Percentiles rank a stretch among this genome's conserved stretches.
These are phyloP conservation scores for Xestia sexstrigata DNA, from an alignment of 2,888 invertebrate species.

Conservation along the genomic window DNA sequence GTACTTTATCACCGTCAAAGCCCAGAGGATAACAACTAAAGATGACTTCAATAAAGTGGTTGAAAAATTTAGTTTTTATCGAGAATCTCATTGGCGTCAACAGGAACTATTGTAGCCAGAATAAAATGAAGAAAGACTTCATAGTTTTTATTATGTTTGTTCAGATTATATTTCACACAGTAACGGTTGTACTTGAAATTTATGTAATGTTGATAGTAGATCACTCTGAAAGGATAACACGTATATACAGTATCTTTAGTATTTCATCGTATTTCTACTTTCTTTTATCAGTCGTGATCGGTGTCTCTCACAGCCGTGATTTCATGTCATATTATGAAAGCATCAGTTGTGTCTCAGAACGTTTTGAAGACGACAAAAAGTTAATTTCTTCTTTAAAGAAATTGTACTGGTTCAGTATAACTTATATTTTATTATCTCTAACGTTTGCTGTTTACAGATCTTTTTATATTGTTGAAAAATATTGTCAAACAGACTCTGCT, in stretches of 20 bases:
- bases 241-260: neutral
- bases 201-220: neutral
- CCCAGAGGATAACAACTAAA: neutral
- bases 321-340: conserved; percentile 21
- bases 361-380: conserved; percentile 22
- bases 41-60: neutral
- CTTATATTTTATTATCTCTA: neutral
- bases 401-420: conserved; percentile 2
- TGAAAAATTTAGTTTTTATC: neutral
- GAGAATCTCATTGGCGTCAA: neutral
- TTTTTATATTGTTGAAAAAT: neutral
- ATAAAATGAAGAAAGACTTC: neutral
- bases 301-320: neutral
- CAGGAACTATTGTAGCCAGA: conserved; percentile 3
- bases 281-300: neutral
- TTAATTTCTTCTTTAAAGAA: conserved; percentile 2
- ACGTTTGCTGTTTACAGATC: conserved; percentile 10
- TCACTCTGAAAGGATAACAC: neutral
- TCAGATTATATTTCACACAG: neutral
- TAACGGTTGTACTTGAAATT: neutral
- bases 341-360: neutral
- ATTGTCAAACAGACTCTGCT: neutral
- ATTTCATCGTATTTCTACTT: conserved; percentile 4
- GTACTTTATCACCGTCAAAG: neutral
- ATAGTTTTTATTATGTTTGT: neutral